phyloP scores from a whole-genome alignment of 2,888 invertebrate genomes.

The Artemia sinica region DNA sequence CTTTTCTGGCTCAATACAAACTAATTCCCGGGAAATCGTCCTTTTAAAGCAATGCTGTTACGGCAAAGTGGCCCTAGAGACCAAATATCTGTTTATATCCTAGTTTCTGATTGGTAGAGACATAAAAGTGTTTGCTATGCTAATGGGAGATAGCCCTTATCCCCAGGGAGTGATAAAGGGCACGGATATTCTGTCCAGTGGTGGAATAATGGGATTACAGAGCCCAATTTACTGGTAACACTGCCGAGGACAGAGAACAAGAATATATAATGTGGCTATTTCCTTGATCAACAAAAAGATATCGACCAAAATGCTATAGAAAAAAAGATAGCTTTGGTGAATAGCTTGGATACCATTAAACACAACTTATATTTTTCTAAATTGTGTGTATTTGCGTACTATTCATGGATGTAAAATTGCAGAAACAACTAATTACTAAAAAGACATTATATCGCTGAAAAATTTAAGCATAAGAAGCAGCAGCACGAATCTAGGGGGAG shows the following conservation, averaged over 20 bases:
- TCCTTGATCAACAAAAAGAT: no score
- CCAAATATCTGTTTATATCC: slow-evolving; percentile 10
- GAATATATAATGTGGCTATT: no score
- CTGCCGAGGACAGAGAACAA: neutral
- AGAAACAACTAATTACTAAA: no score
- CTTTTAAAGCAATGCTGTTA: slow-evolving; percentile 7
- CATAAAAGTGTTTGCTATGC: slow-evolving; percentile 6
- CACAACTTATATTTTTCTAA: no score
- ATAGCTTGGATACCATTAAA: no score
- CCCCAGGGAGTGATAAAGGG: slow-evolving; percentile 12
- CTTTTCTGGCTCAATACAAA: slow-evolving; percentile 3
- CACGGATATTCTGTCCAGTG: slow-evolving; percentile 14
- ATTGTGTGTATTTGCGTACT: no score
- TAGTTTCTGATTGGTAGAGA: neutral
- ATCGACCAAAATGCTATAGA: no score
- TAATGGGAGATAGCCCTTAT: slow-evolving; percentile 11
- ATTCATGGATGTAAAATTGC: no score
- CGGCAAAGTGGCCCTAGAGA: slow-evolving; percentile 13
- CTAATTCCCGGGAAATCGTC: slow-evolving; percentile 12
- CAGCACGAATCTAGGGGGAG: no score
- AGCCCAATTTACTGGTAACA: slow-evolving; percentile 13
- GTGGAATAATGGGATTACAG: slow-evolving; percentile 11
- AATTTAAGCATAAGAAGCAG: no score
- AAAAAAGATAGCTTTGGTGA: no score
- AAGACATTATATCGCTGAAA: no score